Conservation (phyloP, 2,888 invertebrate genomes). For the Aphodius sticticus region DNA sequence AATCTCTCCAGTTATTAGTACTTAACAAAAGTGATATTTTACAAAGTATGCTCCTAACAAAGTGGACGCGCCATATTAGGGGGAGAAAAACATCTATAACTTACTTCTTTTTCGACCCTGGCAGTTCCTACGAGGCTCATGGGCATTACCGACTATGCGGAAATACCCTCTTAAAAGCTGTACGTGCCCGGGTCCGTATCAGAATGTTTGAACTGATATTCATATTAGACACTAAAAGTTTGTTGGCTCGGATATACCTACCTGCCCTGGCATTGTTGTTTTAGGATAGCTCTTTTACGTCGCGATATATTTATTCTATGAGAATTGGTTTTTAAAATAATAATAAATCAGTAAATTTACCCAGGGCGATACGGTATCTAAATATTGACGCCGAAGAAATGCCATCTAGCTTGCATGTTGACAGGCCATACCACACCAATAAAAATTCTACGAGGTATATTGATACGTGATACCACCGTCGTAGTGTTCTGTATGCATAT, state of each 20-base stretch:
- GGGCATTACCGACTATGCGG: conserved; percentile 40
- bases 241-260: conserved; percentile 37
- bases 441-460: background rate
- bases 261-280: conserved; percentile 41
- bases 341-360: conserved; percentile 31
- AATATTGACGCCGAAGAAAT: conserved; percentile 21
- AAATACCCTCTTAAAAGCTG: conserved; percentile 43
- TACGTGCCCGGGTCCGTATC: conserved; percentile 43
- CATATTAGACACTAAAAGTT: conserved; percentile 42
- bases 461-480: background rate
- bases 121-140: conserved; percentile 37
- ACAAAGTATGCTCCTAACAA: conserved; percentile 21
- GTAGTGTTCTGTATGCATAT: background rate
- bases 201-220: conserved; percentile 44
- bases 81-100: conserved; percentile 36
- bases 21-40: background rate
- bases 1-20: conserved; percentile 8
- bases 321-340: conserved; percentile 41
- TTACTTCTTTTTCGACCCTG: conserved; percentile 41
- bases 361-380: conserved; percentile 35
- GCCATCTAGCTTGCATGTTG: background rate
- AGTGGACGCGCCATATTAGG: conserved; percentile 27
- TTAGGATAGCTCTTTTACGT: conserved; percentile 39
- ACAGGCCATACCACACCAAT: too few species aligned
- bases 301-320: conserved; percentile 37